Evolutionary conservation across 2,113 vertebrate species (phyloP), one percentile per base, ranked within the genome.

Genomic region (Recurvirostra avosetta): DNA sequence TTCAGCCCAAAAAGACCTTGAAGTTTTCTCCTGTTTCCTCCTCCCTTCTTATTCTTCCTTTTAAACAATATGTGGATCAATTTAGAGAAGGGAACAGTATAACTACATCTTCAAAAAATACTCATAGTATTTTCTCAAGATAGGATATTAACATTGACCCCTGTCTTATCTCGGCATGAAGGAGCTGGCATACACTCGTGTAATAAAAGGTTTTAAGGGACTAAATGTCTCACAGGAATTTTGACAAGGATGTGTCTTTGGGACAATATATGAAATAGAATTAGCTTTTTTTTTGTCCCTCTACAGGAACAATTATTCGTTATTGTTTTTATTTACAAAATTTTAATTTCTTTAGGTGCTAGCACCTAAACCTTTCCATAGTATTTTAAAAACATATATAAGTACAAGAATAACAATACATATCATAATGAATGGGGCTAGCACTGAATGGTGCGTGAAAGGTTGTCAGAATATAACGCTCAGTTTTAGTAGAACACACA

Each of bases 151-250:
- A 61, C 27, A 38, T 40, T 76, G 27, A n/a, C 2, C 30, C 11
- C 4, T 26, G 5, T 50, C 7, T 63, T 68, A n/a, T 15, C n/a
- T 45, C 61, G 29, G 4, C 16, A 49, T 18, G 11, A 70, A 77
- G 29, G 8, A 8, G 4, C 13, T 66, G 62, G 13, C 0, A 0
- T 66, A 56, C 38, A n/a, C 19, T 67, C 16, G 7, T 32, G 5
- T 67, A 67, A 66, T 41, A 47, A 56, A 55, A 53, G 3, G 1
- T 58, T 80, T 61, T n/a, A 92, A 90, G 26, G 19, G 29, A 14
- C n/a, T 80, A 72, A 93, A 76, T 23, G 4, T 23, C 15, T 40
- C 9, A 22, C 19, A 84, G 45, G 12, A 66, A 6, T 80, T 83
- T 92, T 84, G 36, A n/a, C 26, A 80, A 45, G 26, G 19, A 41